phyloP scores from a whole-genome alignment of 30 jellyfish, hydroid and myxozoan species.

The Cassiopea andromeda region DNA sequence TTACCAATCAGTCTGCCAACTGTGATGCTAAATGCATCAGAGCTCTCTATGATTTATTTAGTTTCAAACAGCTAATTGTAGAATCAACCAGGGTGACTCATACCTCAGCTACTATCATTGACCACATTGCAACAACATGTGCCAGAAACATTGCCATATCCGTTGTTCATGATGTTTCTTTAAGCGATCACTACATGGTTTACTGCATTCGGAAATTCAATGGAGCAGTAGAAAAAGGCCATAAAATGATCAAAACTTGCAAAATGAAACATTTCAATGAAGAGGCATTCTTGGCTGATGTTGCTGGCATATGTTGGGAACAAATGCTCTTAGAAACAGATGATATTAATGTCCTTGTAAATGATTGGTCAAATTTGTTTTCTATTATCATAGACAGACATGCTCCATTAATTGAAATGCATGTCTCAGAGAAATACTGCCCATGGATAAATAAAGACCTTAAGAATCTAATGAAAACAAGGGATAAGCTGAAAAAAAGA shows the following conservation, averaged over 20 bases:
- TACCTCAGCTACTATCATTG: not conserved
- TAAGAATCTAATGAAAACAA: not conserved
- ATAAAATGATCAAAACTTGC: constrained; percentile 43
- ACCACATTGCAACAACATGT: constrained; percentile 22
- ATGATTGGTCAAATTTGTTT: constrained; percentile 16
- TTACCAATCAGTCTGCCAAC: constrained; percentile 21
- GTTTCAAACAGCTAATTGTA: constrained; percentile 1
- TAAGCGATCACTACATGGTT: constrained; percentile 60
- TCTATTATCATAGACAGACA: constrained; percentile 54
- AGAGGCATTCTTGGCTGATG: constrained; percentile 37
- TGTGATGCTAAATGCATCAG: not conserved
- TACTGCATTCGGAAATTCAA: not conserved
- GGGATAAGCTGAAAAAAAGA: constrained; percentile 4
- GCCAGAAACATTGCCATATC: constrained; percentile 6
- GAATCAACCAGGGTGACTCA: not conserved
- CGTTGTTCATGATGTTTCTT: constrained; percentile 12
- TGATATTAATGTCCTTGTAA: constrained; percentile 37
- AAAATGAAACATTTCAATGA: constrained; percentile 49
- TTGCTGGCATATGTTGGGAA: constrained; percentile 55
- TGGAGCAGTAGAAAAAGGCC: constrained; percentile 50
- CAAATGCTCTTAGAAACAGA: constrained; percentile 25
- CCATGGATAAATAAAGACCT: constrained; percentile 45
- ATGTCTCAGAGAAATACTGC: constrained; percentile 63
- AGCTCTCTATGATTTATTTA: constrained; percentile 25
- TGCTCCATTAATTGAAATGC: constrained; percentile 51